Base-by-base conservation (phyloP, 92 coral and sea anemone genomes). In the Actinernus sp. region DNA sequence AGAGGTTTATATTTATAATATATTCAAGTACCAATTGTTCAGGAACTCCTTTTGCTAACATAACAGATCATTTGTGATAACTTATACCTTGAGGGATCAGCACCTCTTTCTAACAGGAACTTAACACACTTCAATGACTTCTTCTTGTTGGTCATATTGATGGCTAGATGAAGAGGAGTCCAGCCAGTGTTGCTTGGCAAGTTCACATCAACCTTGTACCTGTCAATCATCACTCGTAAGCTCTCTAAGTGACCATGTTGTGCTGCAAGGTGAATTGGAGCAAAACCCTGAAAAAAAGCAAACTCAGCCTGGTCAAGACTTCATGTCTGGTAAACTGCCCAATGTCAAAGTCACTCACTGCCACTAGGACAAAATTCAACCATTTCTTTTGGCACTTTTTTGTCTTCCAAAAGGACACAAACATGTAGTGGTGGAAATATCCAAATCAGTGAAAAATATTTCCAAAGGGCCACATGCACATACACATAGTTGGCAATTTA, bases 201-300 rank as follows among this genome's bases (percentile, higher is more conserved):
- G 53, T 95, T 92, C 12, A 91, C 87, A 22, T 92, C 92, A 19
- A 91, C 79, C 55, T 82, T 82, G 46, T 87, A 92, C 30, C 72
- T 67, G 41, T 95, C 97, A 40, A 91, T 67, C 65, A 95, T 72
- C 3, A 83, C 68, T 49, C 65, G 92, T 17, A 95, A 79, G 53
- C 99, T 92, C 17, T 95, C 95, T 25, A 95, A 67, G 55, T 91
- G 99, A 5, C 99, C 97, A 31, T 95, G 76, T 72, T 83, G 82
- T 12, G 99, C 99, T 19, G 99, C 99, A 31, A 95, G 28, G 50
- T 95, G 99, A 24, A 95, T 70, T 20, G 99, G 91, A 3, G 95
- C 87, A 31, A 95, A 84, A 33, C 99, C 97, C 97, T 92, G 27
- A 7, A 22, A 51, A n/a, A n/a, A n/a, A n/a, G n/a, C n/a, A n/a